Base-by-base conservation (phyloP, 2,113 vertebrate genomes). In the Ifrita kowaldi region DNA sequence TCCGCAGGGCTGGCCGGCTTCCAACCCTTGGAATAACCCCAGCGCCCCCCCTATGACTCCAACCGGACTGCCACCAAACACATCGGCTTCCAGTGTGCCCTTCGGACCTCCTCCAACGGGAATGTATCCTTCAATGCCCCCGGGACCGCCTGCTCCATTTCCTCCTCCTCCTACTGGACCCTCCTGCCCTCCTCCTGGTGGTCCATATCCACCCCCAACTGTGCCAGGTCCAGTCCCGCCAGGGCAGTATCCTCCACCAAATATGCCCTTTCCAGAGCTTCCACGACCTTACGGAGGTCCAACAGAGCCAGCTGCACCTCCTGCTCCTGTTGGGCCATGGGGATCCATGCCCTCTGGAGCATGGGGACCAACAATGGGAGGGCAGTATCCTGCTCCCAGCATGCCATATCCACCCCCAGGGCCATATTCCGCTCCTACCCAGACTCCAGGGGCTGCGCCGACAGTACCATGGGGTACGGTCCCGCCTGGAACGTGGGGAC, bases 111-210 rank as follows among this genome's bases (percentile, higher is more conserved):
- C 98, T 1, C 98, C 98, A 32, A 94, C 97, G n/a, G 98, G 97
- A 97, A 98, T 98, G 97, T 98, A 98, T 96, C 98, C 98, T 92
- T 98, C 98, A 52, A 97, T 98, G 96, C 98, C 98, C 96, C 97
- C 98, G 14, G 98, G 98, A 97, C 98, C 97, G 21, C 98, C 98
- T 74, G 97, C 97, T 92, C 97, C 97, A 92, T 98, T 98, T 97
- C 98, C 98, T 83, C 96, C 95, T 96, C 98, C 98, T 94, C 97
- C 97, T 87, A 98, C 97, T 33, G 98, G 98, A 96, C 98, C 97
- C 93, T 97, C 98, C 44, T 98, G 98, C 80, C 96, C 98, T 90
- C 94, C 98, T 90, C 96, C 98, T 52, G 89, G 96, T 94, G 98
- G 97, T 90, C 98, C 98, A 27, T 98, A 98, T 93, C 95, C 98